phyloP scores from a whole-genome alignment of 2,797 vertebrate species.

The Enteromius thamalakanensis region DNA sequence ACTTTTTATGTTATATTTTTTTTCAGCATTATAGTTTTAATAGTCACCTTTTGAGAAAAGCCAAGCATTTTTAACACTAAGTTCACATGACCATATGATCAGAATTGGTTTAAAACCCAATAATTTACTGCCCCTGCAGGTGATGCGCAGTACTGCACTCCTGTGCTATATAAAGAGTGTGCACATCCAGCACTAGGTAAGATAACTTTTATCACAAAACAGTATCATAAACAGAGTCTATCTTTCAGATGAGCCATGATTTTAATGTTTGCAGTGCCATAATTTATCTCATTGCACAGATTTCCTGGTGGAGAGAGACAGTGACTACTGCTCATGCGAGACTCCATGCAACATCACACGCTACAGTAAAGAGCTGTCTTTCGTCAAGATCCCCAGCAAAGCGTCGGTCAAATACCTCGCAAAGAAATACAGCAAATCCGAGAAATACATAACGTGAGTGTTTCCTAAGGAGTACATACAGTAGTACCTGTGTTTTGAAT shows the following conservation, averaged over 20 bases:
- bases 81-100: background rate
- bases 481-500: background rate
- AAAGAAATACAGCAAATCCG: slow-evolving; percentile 98
- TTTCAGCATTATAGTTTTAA: background rate
- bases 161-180: slow-evolving; percentile 97
- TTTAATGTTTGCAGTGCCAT: background rate
- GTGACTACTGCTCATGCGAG: slow-evolving; percentile 93
- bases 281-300: slow-evolving; percentile 74
- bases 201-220: slow-evolving; percentile 49
- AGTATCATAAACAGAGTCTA: background rate
- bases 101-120: background rate
- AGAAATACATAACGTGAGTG: slow-evolving; percentile 95
- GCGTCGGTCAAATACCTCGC: slow-evolving; percentile 97
- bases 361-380: slow-evolving; percentile 96
- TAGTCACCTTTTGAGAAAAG: background rate
- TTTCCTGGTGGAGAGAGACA: slow-evolving; percentile 96
- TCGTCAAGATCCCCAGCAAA: slow-evolving; percentile 99
- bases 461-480: background rate
- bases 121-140: slow-evolving; percentile 73
- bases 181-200: slow-evolving; percentile 97
- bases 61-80: background rate
- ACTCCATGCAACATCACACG: slow-evolving; percentile 98
- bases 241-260: background rate
- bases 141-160: slow-evolving; percentile 95
- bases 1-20: background rate